These are phyloP conservation scores for Macrobrachium nipponense DNA, from an alignment of 1,140 invertebrate species.

Conservation along the genomic window DNA sequence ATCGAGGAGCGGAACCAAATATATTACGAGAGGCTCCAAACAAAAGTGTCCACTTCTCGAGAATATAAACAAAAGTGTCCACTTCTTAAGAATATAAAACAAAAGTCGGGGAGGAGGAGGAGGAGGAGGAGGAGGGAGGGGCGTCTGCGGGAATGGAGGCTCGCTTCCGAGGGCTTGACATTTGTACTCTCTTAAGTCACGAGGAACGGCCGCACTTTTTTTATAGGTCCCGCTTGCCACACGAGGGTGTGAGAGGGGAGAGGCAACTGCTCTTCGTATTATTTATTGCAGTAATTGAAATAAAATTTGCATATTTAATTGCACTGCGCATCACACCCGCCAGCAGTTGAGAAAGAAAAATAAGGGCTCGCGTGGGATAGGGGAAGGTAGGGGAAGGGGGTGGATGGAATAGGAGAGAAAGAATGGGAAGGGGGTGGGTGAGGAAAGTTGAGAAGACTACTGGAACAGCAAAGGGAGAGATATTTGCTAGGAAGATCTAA, in stretches of 20 bases:
- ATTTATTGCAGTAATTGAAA: slow-evolving; percentile 61
- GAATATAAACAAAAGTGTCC: slow-evolving; percentile 5
- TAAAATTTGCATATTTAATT: slow-evolving; percentile 62
- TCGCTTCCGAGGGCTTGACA: not conserved
- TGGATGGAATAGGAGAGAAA: slow-evolving; percentile 6
- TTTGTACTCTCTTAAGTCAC: slow-evolving; percentile 3
- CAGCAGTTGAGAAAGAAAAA: slow-evolving; percentile 54
- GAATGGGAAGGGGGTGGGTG: slow-evolving; percentile 11
- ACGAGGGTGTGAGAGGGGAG: slow-evolving; percentile 14
- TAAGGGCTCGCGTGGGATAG: not conserved
- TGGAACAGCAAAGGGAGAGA: not conserved
- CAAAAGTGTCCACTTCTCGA: no score
- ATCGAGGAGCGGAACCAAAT: no score
- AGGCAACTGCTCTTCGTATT: slow-evolving; percentile 38
- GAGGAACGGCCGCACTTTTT: slow-evolving; percentile 3
- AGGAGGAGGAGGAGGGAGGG: not conserved
- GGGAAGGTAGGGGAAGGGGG: not conserved
- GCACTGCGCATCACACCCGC: slow-evolving; percentile 57
- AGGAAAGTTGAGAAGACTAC: slow-evolving; percentile 10
- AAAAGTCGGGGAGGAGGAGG: not conserved
- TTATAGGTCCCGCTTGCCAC: slow-evolving; percentile 38
- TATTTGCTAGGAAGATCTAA: not conserved
- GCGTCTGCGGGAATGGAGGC: not conserved
- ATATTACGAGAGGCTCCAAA: no score
- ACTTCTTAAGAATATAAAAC: slow-evolving; percentile 1